A percentile compares a stretch with the other conserved stretches of the same genome.
Evolutionary conservation across 2,888 invertebrate species (phyloP).

Genomic region (Gymnocheta viridis): DNA sequence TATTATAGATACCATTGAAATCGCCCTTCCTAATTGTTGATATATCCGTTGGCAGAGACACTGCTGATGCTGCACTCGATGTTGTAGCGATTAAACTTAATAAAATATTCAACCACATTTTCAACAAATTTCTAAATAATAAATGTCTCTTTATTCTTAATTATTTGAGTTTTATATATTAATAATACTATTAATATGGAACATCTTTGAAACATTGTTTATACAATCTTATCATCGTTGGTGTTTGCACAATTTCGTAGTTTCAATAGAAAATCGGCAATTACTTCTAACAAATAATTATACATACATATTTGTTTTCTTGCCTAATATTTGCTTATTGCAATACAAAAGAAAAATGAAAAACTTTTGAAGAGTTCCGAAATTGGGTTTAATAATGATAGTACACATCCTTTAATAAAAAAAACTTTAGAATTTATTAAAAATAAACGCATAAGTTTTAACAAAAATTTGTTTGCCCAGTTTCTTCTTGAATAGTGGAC

Average conservation of each 20-base stretch:
- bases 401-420: too few relatives aligned
- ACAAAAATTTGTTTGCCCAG: too few relatives aligned
- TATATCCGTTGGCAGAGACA: not conserved
- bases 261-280: not conserved
- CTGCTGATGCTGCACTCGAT: not conserved
- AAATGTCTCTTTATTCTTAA: not conserved
- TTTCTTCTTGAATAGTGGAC: too few relatives aligned
- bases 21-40: not conserved
- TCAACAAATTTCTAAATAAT: not conserved
- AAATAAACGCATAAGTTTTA: too few relatives aligned
- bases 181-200: not conserved
- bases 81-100: not conserved
- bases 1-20: not conserved
- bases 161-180: conserved; percentile 14
- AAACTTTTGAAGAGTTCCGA: not conserved
- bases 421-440: too few relatives aligned
- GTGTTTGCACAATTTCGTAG: not conserved
- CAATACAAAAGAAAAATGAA: not conserved
- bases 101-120: conserved; percentile 29
- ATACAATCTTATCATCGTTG: not conserved
- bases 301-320: not conserved
- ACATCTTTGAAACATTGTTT: not conserved
- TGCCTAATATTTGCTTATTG: not conserved
- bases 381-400: not conserved
- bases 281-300: not conserved